These are phyloP conservation scores for Spodoptera litura DNA, from an alignment of 1,140 invertebrate species.

Conservation along the genomic window DNA sequence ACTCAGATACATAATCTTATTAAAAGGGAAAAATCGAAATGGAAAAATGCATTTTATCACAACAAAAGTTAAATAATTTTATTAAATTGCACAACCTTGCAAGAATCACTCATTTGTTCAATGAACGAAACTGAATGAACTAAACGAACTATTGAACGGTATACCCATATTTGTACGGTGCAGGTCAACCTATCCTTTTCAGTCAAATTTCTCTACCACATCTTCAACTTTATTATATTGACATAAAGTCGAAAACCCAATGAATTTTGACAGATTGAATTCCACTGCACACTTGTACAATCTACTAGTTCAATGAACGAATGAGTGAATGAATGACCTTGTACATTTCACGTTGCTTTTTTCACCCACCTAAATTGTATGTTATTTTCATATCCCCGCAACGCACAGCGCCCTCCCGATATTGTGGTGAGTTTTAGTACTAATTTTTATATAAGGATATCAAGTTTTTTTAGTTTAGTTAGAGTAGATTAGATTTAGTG, in stretches of 20 bases:
- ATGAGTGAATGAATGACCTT: slow-evolving; percentile 29
- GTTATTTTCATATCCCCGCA: slow-evolving; percentile 63
- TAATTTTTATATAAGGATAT: slow-evolving; percentile 24
- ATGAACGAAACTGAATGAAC: neutral
- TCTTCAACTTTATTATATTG: no score
- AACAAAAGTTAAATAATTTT: slow-evolving; percentile 1
- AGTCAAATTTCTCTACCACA: no score
- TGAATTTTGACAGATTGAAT: no score
- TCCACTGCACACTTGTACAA: no score
- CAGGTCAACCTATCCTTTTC: no score
- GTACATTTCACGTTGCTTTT: slow-evolving; percentile 14
- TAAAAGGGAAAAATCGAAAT: neutral
- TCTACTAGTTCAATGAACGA: slow-evolving; percentile 20
- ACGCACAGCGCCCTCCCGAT: slow-evolving; percentile 61
- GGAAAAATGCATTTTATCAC: neutral
- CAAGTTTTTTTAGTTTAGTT: neutral
- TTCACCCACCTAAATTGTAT: slow-evolving; percentile 46
- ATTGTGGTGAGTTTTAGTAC: slow-evolving; percentile 60
- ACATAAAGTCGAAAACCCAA: no score
- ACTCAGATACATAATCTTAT: no score
- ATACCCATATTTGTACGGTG: neutral
- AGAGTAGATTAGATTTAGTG: neutral
- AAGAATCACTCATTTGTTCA: neutral
- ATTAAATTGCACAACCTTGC: neutral
- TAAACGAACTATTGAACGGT: neutral